phyloP scores from a whole-genome alignment of 2,113 vertebrate species.

The Brachirus orientalis region DNA sequence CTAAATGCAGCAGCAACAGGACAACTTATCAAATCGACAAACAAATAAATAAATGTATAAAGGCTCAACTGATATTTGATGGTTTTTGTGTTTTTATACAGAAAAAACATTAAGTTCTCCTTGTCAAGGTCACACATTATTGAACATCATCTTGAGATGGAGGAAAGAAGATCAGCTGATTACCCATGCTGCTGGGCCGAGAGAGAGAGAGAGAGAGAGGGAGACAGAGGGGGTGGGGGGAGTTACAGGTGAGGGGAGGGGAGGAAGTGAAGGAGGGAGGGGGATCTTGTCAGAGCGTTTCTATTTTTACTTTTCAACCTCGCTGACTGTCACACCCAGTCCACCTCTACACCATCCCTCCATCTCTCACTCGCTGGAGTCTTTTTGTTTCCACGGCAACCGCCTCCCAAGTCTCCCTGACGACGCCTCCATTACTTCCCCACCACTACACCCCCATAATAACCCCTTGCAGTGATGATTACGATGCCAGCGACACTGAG shows the following conservation, averaged over 20 bases:
- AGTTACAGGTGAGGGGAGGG: neutral
- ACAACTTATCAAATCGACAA: neutral
- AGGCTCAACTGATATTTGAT: neutral
- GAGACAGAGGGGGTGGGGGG: neutral
- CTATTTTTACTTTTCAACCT: slow-evolving; percentile 77
- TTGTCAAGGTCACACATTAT: slow-evolving; percentile 65
- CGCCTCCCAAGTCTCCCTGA: slow-evolving; percentile 72
- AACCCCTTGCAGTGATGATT: slow-evolving; percentile 49
- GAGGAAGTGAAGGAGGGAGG: slow-evolving; percentile 17
- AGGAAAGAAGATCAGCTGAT: slow-evolving; percentile 55
- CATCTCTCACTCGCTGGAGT: slow-evolving; percentile 63
- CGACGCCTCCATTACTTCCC: slow-evolving; percentile 40
- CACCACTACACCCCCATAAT: slow-evolving; percentile 2
- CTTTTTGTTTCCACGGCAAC: slow-evolving; percentile 74
- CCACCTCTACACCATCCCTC: slow-evolving; percentile 63
- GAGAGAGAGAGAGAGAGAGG: neutral
- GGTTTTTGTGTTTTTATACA: neutral
- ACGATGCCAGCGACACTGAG: slow-evolving; percentile 47
- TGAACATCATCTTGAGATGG: slow-evolving; percentile 51
- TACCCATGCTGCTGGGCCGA: slow-evolving; percentile 29
- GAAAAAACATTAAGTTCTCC: slow-evolving; percentile 1
- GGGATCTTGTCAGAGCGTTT: slow-evolving; percentile 72
- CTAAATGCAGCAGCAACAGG: neutral
- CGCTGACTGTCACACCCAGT: slow-evolving; percentile 75
- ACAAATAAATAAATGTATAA: too few relatives aligned